phyloP scores from a whole-genome alignment of 1,140 invertebrate species.

The Rhyacophila brunnea region DNA sequence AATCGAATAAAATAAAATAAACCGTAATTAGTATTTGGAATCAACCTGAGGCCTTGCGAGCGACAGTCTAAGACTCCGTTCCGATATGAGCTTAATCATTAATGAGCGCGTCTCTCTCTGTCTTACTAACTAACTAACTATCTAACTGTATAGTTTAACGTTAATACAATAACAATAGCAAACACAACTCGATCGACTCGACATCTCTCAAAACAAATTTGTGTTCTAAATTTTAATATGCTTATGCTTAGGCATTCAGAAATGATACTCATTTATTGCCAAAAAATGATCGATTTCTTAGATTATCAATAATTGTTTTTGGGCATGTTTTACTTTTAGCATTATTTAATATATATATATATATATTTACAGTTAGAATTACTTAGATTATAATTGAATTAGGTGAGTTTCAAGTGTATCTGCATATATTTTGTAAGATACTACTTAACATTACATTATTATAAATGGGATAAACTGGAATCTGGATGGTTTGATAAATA shows the following conservation, averaged over 20 bases:
- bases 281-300: constrained; percentile 33
- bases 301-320: constrained; percentile 34
- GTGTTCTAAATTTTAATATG: constrained; percentile 37
- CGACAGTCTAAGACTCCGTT: constrained; percentile 25
- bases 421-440: constrained; percentile 32
- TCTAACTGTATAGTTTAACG: not conserved
- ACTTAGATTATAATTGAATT: constrained; percentile 34
- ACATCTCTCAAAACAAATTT: constrained; percentile 20
- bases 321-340: constrained; percentile 37
- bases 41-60: constrained; percentile 31
- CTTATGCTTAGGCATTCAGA: constrained; percentile 34
- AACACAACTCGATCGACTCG: not conserved
- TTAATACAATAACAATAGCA: too few relatives aligned
- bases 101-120: constrained; percentile 3
- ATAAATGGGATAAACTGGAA: constrained; percentile 36
- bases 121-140: not conserved
- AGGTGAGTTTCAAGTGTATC: constrained; percentile 34
- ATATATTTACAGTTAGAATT: constrained; percentile 31
- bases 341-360: constrained; percentile 28
- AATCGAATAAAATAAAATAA: constrained; percentile 37
- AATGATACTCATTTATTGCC: constrained; percentile 38
- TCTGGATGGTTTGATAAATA: constrained; percentile 37
- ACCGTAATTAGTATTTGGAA: constrained; percentile 25
- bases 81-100: constrained; percentile 31
- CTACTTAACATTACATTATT: constrained; percentile 36